Conservation (phyloP, 2,797 vertebrate species). For the Ambastaia sidthimunki region DNA sequence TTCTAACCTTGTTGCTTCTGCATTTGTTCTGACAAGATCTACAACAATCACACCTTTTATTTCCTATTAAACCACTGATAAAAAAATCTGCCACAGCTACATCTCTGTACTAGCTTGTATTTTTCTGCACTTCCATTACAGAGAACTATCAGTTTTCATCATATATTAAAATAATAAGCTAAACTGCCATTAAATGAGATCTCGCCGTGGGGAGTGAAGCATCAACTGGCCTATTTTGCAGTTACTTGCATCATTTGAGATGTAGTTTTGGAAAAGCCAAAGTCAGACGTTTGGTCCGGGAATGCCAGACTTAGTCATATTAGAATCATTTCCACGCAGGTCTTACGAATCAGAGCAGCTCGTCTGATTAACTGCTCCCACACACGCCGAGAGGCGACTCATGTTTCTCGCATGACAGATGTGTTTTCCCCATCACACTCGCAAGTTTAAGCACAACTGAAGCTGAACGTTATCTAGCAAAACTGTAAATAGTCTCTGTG, state of each 20-base stretch:
- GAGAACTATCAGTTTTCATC: not conserved
- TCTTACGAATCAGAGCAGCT: constrained; percentile 12
- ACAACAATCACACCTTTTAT: not conserved
- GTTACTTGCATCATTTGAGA: constrained; percentile 14
- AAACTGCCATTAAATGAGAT: constrained; percentile 9
- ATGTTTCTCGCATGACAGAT: constrained; percentile 22
- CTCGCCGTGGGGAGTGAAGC: constrained; percentile 10
- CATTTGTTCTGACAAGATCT: not conserved
- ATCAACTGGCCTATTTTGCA: constrained; percentile 18
- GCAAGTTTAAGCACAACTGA: constrained; percentile 35
- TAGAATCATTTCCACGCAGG: constrained; percentile 28
- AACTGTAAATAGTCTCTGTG: not conserved
- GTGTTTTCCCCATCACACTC: constrained; percentile 25
- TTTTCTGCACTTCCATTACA: not conserved
- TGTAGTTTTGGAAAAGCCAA: constrained; percentile 24
- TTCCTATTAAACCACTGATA: not conserved
- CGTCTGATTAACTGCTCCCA: constrained; percentile 9
- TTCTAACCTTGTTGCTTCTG: not conserved
- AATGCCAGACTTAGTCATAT: constrained; percentile 42
- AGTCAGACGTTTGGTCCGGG: constrained; percentile 24
- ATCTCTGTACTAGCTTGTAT: not conserved
- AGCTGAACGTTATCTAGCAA: constrained; percentile 22
- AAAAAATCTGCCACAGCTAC: not conserved
- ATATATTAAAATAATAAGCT: constrained; percentile 17
- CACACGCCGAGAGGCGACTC: constrained; percentile 23